Conservation (phyloP, 2,888 invertebrate genomes). For the Diloba caeruleocephala region DNA sequence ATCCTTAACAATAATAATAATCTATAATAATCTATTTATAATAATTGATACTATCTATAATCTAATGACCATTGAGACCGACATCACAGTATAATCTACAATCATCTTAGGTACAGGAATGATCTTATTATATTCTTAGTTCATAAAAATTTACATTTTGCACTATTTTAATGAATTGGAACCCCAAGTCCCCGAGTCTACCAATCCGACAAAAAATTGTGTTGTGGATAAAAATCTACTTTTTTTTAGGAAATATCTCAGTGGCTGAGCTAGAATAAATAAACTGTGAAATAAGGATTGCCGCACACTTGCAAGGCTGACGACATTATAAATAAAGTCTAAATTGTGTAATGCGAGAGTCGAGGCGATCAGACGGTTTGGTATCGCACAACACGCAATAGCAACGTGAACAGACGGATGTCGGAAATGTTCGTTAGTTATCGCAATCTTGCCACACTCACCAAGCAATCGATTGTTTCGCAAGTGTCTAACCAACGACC, state of each 20-base stretch:
- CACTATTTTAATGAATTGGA: slow-evolving; percentile 77
- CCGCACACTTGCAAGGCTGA: slow-evolving; percentile 28
- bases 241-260: slow-evolving; percentile 16
- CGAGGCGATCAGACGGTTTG: slow-evolving; percentile 32
- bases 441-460: slow-evolving; percentile 36
- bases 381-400: slow-evolving; percentile 34
- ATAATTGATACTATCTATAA: slow-evolving; percentile 87
- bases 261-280: slow-evolving; percentile 14
- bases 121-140: slow-evolving; percentile 80
- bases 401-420: slow-evolving; percentile 31
- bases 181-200: slow-evolving; percentile 58
- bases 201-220: slow-evolving; percentile 15
- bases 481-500: slow-evolving; percentile 7
- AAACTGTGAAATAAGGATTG: slow-evolving; percentile 13
- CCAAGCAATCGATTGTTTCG: slow-evolving; percentile 8
- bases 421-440: slow-evolving; percentile 33
- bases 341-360: slow-evolving; percentile 28
- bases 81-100: slow-evolving; percentile 88
- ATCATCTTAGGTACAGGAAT: slow-evolving; percentile 89
- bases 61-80: slow-evolving; percentile 87
- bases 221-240: slow-evolving; percentile 19
- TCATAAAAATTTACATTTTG: slow-evolving; percentile 81
- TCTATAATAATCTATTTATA: slow-evolving; percentile 85
- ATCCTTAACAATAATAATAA: slow-evolving; percentile 88
- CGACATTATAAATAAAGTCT: slow-evolving; percentile 30